A percentile compares a stretch with the other conserved stretches of the same genome.
These are phyloP conservation scores for Acrossocheilus wenchowensis DNA, from an alignment of 2,797 vertebrate genomes.

Conservation along the genomic window DNA sequence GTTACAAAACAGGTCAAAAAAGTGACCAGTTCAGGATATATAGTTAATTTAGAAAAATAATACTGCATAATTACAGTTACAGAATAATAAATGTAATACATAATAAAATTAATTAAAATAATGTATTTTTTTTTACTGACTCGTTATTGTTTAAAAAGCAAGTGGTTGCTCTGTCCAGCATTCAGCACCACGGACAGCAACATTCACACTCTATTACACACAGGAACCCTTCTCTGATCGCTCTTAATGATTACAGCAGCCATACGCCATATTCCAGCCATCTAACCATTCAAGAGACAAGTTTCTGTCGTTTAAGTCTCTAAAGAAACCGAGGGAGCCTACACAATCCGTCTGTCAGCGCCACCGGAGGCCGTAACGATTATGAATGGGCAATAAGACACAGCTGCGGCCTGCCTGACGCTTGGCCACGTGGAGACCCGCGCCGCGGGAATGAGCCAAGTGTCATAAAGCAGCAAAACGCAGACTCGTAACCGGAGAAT, in stretches of 20 bases:
- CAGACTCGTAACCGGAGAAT: neutral
- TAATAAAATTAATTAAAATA: no score
- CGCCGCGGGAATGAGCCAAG: neutral
- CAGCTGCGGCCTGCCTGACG: slow-evolving; percentile 29
- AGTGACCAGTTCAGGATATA: neutral
- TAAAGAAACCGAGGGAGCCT: neutral
- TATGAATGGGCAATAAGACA: slow-evolving; percentile 47
- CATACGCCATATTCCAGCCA: neutral
- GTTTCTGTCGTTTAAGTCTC: slow-evolving; percentile 6
- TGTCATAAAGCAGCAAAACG: slow-evolving; percentile 3
- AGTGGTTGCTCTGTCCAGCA: neutral
- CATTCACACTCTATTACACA: neutral
- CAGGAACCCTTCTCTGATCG: neutral
- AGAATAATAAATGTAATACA: no score
- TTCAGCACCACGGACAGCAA: slow-evolving; percentile 46
- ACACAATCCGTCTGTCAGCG: slow-evolving; percentile 38
- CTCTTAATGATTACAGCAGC: neutral
- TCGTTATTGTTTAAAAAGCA: neutral
- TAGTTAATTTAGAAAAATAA: neutral
- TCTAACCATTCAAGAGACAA: neutral
- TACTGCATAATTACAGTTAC: neutral
- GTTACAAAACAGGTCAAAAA: neutral
- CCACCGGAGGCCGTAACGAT: slow-evolving; percentile 43
- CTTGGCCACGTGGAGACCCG: slow-evolving; percentile 34
- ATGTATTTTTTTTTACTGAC: neutral